Percentiles rank a stretch among this genome's conserved stretches.
Conservation (phyloP, 64 coral and sea anemone species). For the Acropora tenuis region DNA sequence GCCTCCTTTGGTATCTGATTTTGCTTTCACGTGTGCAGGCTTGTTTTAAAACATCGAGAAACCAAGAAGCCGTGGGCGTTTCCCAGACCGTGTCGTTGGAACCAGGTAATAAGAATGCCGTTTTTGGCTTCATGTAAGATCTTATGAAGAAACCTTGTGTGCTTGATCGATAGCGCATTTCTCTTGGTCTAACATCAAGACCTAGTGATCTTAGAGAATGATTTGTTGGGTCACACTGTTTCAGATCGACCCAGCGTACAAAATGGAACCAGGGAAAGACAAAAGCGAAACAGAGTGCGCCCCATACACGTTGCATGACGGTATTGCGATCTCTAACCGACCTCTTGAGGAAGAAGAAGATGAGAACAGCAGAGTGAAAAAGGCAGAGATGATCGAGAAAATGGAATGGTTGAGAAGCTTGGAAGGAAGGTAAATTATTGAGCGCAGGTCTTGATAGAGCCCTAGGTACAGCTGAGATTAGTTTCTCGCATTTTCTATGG, state of each 20-base stretch:
- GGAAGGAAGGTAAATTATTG: constrained; percentile 60
- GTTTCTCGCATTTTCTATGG: not conserved
- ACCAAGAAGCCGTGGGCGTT: constrained; percentile 71
- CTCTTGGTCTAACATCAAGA: too few relatives aligned
- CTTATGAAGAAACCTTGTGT: too few relatives aligned
- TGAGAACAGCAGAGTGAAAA: constrained; percentile 9
- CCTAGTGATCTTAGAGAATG: not conserved
- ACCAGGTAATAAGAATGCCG: constrained; percentile 60
- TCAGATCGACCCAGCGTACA: constrained; percentile 59
- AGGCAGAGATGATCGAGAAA: constrained; percentile 17
- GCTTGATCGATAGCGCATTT: too few relatives aligned
- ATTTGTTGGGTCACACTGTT: not conserved
- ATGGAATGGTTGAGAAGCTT: constrained; percentile 31
- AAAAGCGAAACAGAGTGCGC: not conserved
- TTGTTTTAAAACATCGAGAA: constrained; percentile 72
- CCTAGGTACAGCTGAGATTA: not conserved
- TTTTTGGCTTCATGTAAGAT: too few relatives aligned
- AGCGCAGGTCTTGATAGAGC: not conserved
- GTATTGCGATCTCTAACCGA: constrained; percentile 41
- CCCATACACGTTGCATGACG: constrained; percentile 50
- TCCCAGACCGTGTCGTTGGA: constrained; percentile 70
- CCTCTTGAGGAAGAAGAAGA: constrained; percentile 50
- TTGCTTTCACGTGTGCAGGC: constrained; percentile 44
- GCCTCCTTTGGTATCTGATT: not conserved
- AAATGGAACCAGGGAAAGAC: not conserved